A percentile compares a stretch with the other conserved stretches of the same genome.
Conservation (phyloP, 2,888 invertebrate species). For the Drosophila algonquin region DNA sequence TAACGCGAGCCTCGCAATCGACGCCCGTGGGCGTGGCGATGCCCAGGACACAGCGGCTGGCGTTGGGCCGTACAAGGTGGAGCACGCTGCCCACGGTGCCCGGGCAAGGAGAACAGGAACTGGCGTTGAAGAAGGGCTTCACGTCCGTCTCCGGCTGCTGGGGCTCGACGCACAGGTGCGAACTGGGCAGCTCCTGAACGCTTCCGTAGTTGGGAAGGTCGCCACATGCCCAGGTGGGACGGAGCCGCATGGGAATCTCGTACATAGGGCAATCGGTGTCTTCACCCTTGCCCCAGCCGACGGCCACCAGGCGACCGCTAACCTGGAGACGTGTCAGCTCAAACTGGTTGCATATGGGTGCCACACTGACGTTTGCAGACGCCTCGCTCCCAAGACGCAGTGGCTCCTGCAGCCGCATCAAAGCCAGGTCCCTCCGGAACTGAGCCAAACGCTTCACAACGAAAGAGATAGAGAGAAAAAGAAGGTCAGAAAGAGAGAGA, state of each 20-base stretch:
- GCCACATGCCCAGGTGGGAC: constrained; percentile 50
- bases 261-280: constrained; percentile 61
- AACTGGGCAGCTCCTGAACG: constrained; percentile 33
- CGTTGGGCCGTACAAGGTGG: constrained; percentile 53
- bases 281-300: constrained; percentile 60
- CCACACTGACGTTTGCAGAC: constrained; percentile 29
- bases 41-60: constrained; percentile 61
- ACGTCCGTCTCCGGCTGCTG: neutral
- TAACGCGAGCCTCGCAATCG: constrained; percentile 35
- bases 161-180: constrained; percentile 55
- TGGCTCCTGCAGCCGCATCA: constrained; percentile 40
- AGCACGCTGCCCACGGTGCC: constrained; percentile 57
- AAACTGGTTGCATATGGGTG: constrained; percentile 52
- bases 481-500: neutral
- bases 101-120: constrained; percentile 55
- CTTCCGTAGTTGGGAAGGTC: constrained; percentile 27
- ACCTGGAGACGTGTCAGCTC: constrained; percentile 54
- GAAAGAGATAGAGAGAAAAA: neutral
- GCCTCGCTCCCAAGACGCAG: constrained; percentile 21
- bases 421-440: constrained; percentile 48
- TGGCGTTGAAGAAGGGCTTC: constrained; percentile 17
- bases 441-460: constrained; percentile 38
- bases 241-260: constrained; percentile 64
- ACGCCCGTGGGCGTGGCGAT: constrained; percentile 65
- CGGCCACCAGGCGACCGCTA: constrained; percentile 59